These are phyloP conservation scores for Chionis minor DNA, from an alignment of 2,113 vertebrate genomes.

Conservation along the genomic window DNA sequence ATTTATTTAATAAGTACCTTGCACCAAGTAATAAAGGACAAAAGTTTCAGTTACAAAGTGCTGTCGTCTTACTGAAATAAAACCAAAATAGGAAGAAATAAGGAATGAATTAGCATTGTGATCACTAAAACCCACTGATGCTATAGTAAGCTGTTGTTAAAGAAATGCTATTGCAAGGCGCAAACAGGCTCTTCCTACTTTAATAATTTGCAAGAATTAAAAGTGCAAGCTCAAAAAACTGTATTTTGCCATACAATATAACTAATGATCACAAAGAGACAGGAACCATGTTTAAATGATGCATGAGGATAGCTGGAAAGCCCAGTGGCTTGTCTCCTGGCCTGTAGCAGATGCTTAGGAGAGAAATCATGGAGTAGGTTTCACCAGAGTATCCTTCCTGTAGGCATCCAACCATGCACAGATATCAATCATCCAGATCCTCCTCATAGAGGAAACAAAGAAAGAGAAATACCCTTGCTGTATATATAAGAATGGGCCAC, in stretches of 20 bases:
- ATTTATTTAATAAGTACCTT: conserved; percentile 17
- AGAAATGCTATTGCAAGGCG: not conserved
- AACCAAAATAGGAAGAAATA: not conserved
- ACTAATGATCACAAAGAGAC: not conserved
- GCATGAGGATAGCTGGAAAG: not conserved
- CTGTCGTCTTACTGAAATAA: not conserved
- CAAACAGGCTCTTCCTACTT: not conserved
- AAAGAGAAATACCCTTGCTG: not conserved
- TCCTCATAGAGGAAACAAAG: not conserved
- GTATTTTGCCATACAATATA: not conserved
- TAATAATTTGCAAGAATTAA: not conserved
- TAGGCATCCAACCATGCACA: not conserved
- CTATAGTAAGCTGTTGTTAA: not conserved
- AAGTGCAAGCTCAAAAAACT: not conserved
- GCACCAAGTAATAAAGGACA: not conserved
- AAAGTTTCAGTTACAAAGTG: not conserved
- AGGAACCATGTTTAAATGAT: not conserved
- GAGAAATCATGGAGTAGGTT: not conserved
- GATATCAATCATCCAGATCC: not conserved
- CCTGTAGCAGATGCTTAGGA: not conserved
- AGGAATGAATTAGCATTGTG: not conserved
- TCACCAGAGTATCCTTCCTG: not conserved
- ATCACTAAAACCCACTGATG: not conserved
- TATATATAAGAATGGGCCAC: not conserved
- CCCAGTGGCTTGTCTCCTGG: not conserved